These are phyloP conservation scores for Halesus radiatus DNA, from an alignment of 1,140 invertebrate genomes.

Conservation along the genomic window DNA sequence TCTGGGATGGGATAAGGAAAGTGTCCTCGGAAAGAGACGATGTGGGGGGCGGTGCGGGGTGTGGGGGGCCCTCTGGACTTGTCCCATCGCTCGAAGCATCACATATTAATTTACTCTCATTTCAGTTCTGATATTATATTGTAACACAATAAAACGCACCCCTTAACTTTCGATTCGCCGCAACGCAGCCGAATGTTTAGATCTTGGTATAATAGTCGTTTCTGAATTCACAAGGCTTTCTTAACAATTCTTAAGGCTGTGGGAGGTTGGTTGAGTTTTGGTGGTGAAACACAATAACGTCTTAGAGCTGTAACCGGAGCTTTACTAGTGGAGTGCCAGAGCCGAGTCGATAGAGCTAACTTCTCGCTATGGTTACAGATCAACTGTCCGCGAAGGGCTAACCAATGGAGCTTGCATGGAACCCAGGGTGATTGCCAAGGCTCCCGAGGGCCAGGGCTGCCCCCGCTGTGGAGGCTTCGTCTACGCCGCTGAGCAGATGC, in stretches of 20 bases:
- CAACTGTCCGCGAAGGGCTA: constrained; percentile 53
- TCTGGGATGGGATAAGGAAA: constrained; percentile 70
- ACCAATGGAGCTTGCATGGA: constrained; percentile 76
- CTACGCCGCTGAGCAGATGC: constrained; percentile 94
- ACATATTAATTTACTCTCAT: constrained; percentile 46
- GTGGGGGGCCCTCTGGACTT: constrained; percentile 71
- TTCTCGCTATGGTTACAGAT: constrained; percentile 47
- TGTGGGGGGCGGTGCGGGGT: constrained; percentile 61
- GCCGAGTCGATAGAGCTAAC: constrained; percentile 10
- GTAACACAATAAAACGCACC: constrained; percentile 55
- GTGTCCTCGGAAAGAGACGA: constrained; percentile 35
- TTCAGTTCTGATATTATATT: constrained; percentile 45
- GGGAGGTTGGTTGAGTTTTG: constrained; percentile 47
- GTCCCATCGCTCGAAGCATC: constrained; percentile 70
- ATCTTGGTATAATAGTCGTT: constrained; percentile 44
- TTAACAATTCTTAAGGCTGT: constrained; percentile 55
- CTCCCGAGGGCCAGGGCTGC: constrained; percentile 89
- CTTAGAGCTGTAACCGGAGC: constrained; percentile 54
- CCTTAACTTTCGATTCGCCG: constrained; percentile 41
- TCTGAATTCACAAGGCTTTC: constrained; percentile 48
- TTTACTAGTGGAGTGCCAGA: constrained; percentile 39
- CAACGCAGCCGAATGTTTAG: constrained; percentile 45
- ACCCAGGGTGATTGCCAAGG: constrained; percentile 83
- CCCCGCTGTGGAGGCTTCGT: constrained; percentile 92
- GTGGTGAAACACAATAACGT: constrained; percentile 54